Base-by-base conservation (phyloP, 2,888 invertebrate species). In the Dromius quadrimaculatus region DNA sequence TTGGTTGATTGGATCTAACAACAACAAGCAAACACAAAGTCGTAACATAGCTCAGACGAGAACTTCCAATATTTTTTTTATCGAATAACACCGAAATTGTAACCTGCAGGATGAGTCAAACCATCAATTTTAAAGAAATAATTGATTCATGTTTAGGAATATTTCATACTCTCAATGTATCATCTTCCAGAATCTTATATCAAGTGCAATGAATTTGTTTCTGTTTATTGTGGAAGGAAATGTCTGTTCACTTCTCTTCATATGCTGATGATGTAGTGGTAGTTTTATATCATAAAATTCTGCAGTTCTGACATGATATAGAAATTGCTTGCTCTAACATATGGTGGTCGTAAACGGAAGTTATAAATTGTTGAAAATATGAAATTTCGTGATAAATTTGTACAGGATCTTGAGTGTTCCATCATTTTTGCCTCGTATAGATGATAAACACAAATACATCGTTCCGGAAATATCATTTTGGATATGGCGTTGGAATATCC, bases 231-330 rank as follows among this genome's bases (percentile, higher is more conserved):
- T 54, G 9, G 28, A 54, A 23, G 50, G 50, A 54, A 28, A 28
- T 54, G 11, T 54, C 11, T 6, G 11, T 5, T 15, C n/a, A n/a
- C 28, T 47, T 47, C 22, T 47, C 23, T 9, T n/a, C 20, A 22
- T 47, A 20, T 47, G n/a, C 47, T 47, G 47, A 54, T 41, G 41
- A 41, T 54, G 28, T 54, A 54, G 23, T 28, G 28, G 17, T 54
- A 54, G 50, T 54, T 54, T 54, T 54, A 28, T 28, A 23, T 54
- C 50, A 28, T 54, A 54, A 54, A 54, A 54, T 54, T 54, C 28
- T 54, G 50, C 28, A 54, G 50, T 54, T 54, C 28, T 54, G 50
- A 54, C 50, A 54, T 54, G 50, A 28, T 54, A 28, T 54, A 54
- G 28, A 54, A 28, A 54, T 28, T 23, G 28, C 13, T 23, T 28